Evolutionary conservation across 2,797 vertebrate genomes (phyloP).

Genomic region (Psittacula echo): DNA sequence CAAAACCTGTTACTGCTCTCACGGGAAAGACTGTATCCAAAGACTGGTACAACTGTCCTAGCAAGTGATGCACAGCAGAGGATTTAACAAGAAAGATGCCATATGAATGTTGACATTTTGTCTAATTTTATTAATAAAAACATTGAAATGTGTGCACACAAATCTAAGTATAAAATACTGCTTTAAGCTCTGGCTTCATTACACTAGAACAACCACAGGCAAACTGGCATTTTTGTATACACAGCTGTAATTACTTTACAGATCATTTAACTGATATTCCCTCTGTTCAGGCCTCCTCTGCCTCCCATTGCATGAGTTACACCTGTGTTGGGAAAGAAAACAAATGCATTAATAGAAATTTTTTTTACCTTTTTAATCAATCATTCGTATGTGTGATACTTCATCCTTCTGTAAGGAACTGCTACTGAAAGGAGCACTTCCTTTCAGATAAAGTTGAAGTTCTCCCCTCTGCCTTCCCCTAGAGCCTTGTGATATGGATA

Average conservation of each 20-base stretch:
- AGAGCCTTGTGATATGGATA: neutral
- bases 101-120: slow-evolving; percentile 58
- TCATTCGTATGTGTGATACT: neutral
- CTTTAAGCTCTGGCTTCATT: slow-evolving; percentile 68
- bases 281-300: slow-evolving; percentile 90
- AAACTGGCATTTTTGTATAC: slow-evolving; percentile 64
- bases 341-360: neutral
- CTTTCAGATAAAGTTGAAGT: neutral
- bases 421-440: neutral
- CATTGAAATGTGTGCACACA: slow-evolving; percentile 71
- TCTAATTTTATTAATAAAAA: slow-evolving; percentile 89
- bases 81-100: slow-evolving; percentile 19
- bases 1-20: slow-evolving; percentile 78
- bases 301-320: slow-evolving; percentile 83
- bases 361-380: neutral
- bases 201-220: slow-evolving; percentile 73
- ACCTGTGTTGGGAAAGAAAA: slow-evolving; percentile 74
- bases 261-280: slow-evolving; percentile 76
- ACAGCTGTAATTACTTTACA: slow-evolving; percentile 60
- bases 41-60: slow-evolving; percentile 88
- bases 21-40: slow-evolving; percentile 82
- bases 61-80: slow-evolving; percentile 53
- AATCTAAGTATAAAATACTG: slow-evolving; percentile 78
- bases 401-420: neutral
- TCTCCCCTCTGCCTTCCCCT: neutral